These are phyloP conservation scores for Serilophus lunatus DNA, from an alignment of 2,113 vertebrate genomes.

Conservation along the genomic window DNA sequence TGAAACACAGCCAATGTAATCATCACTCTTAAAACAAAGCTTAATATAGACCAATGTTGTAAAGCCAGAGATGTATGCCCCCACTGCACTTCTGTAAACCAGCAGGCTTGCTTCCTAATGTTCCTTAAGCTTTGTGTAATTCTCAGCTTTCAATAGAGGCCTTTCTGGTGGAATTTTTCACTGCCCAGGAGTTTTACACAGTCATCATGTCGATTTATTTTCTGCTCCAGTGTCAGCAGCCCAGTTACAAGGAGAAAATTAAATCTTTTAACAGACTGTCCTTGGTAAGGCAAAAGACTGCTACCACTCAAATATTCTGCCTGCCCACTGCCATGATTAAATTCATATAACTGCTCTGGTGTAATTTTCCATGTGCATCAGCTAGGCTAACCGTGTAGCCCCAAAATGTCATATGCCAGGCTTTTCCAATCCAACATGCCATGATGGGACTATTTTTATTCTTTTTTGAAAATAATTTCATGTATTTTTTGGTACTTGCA, in stretches of 20 bases:
- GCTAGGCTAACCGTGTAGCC: background rate
- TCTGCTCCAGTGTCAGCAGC: background rate
- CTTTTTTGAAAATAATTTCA: background rate
- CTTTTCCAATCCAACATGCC: background rate
- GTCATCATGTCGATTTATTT: slow-evolving; percentile 26
- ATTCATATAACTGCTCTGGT: background rate
- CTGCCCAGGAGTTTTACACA: slow-evolving; percentile 7
- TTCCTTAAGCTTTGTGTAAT: slow-evolving; percentile 8
- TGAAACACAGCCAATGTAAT: slow-evolving; percentile 35
- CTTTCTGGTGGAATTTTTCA: slow-evolving; percentile 32
- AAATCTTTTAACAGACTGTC: slow-evolving; percentile 25
- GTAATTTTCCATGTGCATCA: background rate
- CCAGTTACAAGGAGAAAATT: background rate
- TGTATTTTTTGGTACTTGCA: background rate
- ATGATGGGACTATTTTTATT: background rate
- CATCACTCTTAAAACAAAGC: slow-evolving; percentile 45
- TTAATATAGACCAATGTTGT: slow-evolving; percentile 34
- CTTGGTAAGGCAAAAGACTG: background rate
- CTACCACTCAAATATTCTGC: slow-evolving; percentile 1
- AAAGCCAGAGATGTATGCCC: background rate
- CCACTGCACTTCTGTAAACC: slow-evolving; percentile 8
- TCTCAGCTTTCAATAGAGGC: slow-evolving; percentile 18
- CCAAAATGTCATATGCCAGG: background rate
- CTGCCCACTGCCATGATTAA: background rate
- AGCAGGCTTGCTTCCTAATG: slow-evolving; percentile 19